Evolutionary conservation across 2,888 invertebrate genomes (phyloP).

Genomic region (Herminia tarsipennalis): DNA sequence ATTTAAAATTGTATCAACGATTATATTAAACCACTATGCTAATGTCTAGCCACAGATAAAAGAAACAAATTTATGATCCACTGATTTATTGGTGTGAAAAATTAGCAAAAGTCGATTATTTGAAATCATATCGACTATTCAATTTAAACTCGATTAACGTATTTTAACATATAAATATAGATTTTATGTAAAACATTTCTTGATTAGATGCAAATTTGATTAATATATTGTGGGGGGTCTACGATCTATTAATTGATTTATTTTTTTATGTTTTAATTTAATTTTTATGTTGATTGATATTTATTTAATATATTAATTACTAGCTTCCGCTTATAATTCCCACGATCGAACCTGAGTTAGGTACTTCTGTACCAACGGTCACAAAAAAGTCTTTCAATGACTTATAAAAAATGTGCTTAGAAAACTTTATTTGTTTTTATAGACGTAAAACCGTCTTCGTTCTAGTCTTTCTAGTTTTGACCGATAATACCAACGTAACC

Average conservation of each 20-base stretch:
- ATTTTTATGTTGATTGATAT: constrained; percentile 31
- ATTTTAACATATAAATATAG: constrained; percentile 56
- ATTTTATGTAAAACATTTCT: constrained; percentile 55
- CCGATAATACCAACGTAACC: too few species aligned
- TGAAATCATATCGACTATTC: constrained; percentile 22
- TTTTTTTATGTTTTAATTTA: constrained; percentile 35
- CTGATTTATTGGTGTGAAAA: constrained; percentile 37
- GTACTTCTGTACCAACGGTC: background rate
- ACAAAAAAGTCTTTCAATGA: too few species aligned
- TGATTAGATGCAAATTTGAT: constrained; percentile 56
- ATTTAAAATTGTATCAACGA: too few species aligned
- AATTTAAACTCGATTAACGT: constrained; percentile 33
- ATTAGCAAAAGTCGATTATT: constrained; percentile 31
- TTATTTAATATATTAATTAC: constrained; percentile 29
- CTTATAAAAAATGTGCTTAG: too few species aligned
- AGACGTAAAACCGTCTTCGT: too few species aligned
- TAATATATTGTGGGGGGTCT: constrained; percentile 52
- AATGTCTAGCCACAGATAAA: constrained; percentile 14
- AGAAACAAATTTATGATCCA: constrained; percentile 6
- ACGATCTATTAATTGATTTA: constrained; percentile 48
- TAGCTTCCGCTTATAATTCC: constrained; percentile 3
- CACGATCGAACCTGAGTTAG: background rate
- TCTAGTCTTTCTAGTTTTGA: too few species aligned
- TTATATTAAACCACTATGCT: constrained; percentile 3
- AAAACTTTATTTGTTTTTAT: too few species aligned